Evolutionary conservation across 53 echinoderm and acorn worm species (phyloP), one percentile per base, ranked within the genome.

Genomic region (Stichopus horrens): DNA sequence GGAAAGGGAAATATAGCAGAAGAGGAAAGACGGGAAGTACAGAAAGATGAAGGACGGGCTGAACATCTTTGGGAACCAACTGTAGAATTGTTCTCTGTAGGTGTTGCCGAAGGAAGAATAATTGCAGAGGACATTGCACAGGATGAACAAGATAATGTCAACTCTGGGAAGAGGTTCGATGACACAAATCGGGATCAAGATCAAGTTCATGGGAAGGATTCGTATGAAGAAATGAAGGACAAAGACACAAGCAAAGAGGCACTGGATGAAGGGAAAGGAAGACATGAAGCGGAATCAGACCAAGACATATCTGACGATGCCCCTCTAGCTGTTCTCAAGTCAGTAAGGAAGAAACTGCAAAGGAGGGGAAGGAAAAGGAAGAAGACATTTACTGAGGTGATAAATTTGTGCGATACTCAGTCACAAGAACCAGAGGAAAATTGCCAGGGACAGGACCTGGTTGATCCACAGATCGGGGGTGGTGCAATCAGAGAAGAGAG

Each of bases 1-100:
- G 88, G 79, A 23, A 88, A 83, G 55, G 76, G 75, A 37, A 88
- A 88, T 88, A 58, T 88, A 5, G 71, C 83, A 22, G 77, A 83
- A 86, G 73, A 84, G 13, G 89, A 85, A 63, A 5, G 21, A 67
- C 54, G 37, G 23, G 74, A 74, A 2, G 23, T 10, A 76, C 76
- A 51, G 76, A 66, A 66, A 18, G 81, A 81, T 18, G 21, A 56
- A 81, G 21, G 7, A 21, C 57, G 6, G 54, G 21, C 4, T 13
- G 56, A 20, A 8, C 19, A 58, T 56, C 52, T 23, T 56, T 51
- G 52, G 68, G 85, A 85, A 23, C 68, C 85, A 67, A 85, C 85
- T 8, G 66, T 10, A 59, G 85, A 65, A 5, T 52, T 85, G 13
- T 85, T 85, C 52, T 37, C 85, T 0, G 18, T 71, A 20, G 71